Percentiles rank a stretch among this genome's conserved stretches.
These are phyloP conservation scores for Drosophila chauvacae DNA, from an alignment of 1,140 invertebrate genomes.

Conservation along the genomic window DNA sequence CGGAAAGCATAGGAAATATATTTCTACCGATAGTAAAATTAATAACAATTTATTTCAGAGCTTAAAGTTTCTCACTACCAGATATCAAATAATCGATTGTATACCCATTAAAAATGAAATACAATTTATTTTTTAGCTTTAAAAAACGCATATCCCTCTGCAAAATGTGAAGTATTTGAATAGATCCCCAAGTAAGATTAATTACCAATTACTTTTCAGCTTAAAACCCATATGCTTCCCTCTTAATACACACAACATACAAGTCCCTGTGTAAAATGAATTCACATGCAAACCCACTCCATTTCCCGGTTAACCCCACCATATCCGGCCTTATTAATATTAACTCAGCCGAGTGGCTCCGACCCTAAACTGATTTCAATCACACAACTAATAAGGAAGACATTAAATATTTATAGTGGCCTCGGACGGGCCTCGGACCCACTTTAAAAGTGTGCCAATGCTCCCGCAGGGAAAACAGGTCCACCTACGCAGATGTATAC, in stretches of 20 bases:
- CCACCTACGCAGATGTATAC: not conserved
- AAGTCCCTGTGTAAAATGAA: not conserved
- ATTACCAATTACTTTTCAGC: not conserved
- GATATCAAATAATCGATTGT: too few species aligned
- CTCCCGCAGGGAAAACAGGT: not conserved
- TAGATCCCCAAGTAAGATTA: not conserved
- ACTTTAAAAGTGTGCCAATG: slow-evolving; percentile 16
- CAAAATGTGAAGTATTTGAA: too few species aligned
- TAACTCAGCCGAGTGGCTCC: not conserved
- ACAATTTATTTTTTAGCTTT: too few species aligned
- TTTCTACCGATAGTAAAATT: not conserved
- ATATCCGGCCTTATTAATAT: slow-evolving; percentile 3
- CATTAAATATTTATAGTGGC: slow-evolving; percentile 27
- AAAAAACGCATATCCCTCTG: too few species aligned
- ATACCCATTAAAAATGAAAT: too few species aligned
- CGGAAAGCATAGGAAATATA: not conserved
- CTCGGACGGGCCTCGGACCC: not conserved
- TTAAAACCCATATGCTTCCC: not conserved
- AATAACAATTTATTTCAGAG: not conserved
- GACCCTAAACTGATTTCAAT: slow-evolving; percentile 3
- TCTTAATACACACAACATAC: not conserved
- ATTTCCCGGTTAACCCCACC: not conserved
- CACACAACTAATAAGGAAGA: slow-evolving; percentile 25
- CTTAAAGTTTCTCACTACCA: too few species aligned
- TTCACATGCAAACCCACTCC: not conserved